Evolutionary conservation across 1,140 invertebrate genomes (phyloP).

Genomic region (Dolichoris vasculosae): DNA sequence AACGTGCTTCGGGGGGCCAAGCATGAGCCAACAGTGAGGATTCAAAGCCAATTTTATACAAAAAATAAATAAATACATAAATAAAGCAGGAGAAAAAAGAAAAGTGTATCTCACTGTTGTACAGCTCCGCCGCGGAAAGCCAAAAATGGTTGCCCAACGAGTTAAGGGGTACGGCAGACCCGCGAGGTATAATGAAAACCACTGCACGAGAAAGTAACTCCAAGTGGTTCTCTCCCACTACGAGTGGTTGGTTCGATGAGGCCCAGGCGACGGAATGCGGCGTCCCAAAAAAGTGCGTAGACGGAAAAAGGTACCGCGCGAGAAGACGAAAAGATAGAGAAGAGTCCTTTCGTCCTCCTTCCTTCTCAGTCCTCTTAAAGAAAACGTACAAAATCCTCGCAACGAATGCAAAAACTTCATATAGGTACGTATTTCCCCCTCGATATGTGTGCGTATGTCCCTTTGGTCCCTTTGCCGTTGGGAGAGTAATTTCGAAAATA

Average conservation of each 20-base stretch:
- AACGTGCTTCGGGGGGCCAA: not conserved
- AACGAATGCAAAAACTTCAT: slow-evolving; percentile 15
- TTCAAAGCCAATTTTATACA: not conserved
- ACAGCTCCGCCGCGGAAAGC: not conserved
- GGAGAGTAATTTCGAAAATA: not conserved
- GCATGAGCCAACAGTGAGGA: not conserved
- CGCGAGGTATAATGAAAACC: slow-evolving; percentile 32
- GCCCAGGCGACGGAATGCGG: not conserved
- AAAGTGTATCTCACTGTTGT: not conserved
- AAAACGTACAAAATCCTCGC: slow-evolving; percentile 1
- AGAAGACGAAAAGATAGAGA: not conserved
- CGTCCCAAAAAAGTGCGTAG: not conserved
- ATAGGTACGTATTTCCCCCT: not conserved
- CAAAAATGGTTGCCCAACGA: not conserved
- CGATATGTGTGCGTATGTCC: not conserved
- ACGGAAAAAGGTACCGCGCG: not conserved
- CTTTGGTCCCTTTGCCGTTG: not conserved
- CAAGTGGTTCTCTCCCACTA: not conserved
- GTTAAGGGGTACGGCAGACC: slow-evolving; percentile 33
- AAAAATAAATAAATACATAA: not conserved
- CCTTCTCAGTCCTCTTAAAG: not conserved
- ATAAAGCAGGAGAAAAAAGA: not conserved
- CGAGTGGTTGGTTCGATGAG: not conserved
- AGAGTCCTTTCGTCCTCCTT: too few relatives aligned
- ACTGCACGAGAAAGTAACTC: slow-evolving; percentile 43